These are phyloP conservation scores for Agrilus cyanescens DNA, from an alignment of 2,888 invertebrate genomes.

Conservation along the genomic window DNA sequence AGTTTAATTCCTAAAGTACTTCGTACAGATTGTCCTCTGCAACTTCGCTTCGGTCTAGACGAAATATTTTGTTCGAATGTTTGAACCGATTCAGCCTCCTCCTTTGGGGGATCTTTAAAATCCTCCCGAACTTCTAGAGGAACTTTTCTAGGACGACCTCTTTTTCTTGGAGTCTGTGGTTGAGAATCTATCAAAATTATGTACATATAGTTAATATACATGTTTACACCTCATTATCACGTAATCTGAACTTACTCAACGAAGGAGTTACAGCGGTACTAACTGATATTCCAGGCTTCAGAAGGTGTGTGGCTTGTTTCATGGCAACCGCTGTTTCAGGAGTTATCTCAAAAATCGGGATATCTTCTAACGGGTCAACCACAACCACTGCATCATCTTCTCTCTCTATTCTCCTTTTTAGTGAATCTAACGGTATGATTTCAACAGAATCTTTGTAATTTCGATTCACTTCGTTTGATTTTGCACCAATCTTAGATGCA, in stretches of 20 bases:
- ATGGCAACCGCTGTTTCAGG: constrained; percentile 14
- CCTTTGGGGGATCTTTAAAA: constrained; percentile 24
- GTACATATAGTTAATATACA: too few species aligned
- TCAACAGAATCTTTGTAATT: constrained; percentile 13
- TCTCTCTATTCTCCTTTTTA: neutral
- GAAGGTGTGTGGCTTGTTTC: constrained; percentile 16
- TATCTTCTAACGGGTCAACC: constrained; percentile 19
- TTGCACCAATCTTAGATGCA: constrained; percentile 6
- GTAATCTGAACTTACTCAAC: too few species aligned
- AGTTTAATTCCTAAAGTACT: constrained; percentile 33
- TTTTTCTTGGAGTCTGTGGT: constrained; percentile 29
- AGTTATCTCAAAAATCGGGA: constrained; percentile 23
- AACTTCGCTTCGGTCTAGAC: constrained; percentile 34
- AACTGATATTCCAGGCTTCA: too few species aligned
- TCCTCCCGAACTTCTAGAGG: constrained; percentile 34
- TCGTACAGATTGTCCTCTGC: constrained; percentile 31
- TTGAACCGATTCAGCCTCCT: constrained; percentile 10
- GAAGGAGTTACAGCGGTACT: too few species aligned
- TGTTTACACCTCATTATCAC: too few species aligned
- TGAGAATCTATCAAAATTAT: constrained; percentile 13
- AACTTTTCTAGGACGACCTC: constrained; percentile 40
- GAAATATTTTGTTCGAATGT: constrained; percentile 15
- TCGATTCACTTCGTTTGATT: constrained; percentile 2
- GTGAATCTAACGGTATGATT: constrained; percentile 8
- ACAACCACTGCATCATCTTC: neutral